Base-by-base conservation (phyloP, 1,140 invertebrate species). In the Penaeus chinensis region DNA sequence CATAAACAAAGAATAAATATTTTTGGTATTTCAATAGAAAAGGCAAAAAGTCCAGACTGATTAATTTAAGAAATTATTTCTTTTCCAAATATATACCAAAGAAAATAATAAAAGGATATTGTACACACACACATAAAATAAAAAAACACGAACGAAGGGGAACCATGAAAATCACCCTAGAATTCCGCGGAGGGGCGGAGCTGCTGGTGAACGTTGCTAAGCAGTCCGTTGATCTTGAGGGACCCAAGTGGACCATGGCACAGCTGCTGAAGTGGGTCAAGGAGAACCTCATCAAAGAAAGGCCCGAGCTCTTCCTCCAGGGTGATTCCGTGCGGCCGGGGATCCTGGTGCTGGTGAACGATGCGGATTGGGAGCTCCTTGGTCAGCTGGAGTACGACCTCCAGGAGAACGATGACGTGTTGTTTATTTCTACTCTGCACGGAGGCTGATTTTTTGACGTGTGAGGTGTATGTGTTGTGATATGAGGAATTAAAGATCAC, bases 311-410 rank as follows among this genome's bases (percentile, higher is more conserved):
- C n/a, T 98, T 99, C 92, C 91, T 98, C 63, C 95, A 97, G 93
- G 95, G 94, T 85, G 94, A 96, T 62, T 94, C 95, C 11, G 95
- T 97, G 94, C 96, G 97, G 84, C 97, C 97, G 13, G 98, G 98
- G 63, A 98, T 99, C 90, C 92, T 99, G 62, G 97, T 99, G 7
- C 92, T 99, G 5, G 94, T 99, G 13, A 99, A 99, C 91, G 97
- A 98, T 90, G 94, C 95, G 1, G 98, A 99, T 92, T 99, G 97
- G 97, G 97, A 99, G 93, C 92, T 99, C 42, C 91, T 95, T 93
- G 95, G 95, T 20, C 93, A 95, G 90, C 91, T 94, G 89, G 93
- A 95, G 47, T 96, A 95, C 91, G 91, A 93, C 89, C 89, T 96
- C 32, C 91, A 94, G 90, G 91, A 93, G n/a, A 93, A 93, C 63